A percentile compares a stretch with the other conserved stretches of the same genome.
phyloP scores from a whole-genome alignment of 2,888 invertebrate species.

The Eupithecia tripunctaria region DNA sequence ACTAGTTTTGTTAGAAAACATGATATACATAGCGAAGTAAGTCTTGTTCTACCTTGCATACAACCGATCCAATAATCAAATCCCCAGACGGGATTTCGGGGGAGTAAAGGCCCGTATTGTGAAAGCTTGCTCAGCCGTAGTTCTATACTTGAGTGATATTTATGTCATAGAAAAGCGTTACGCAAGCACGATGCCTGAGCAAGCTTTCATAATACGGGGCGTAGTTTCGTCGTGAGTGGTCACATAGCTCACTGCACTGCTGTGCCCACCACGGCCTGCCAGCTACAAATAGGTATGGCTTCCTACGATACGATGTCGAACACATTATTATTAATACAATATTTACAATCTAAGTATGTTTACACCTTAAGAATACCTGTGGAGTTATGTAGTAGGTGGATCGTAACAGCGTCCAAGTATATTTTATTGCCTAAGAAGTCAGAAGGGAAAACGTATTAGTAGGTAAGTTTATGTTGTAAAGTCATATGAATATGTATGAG shows the following conservation, averaged over 20 bases:
- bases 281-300: background rate
- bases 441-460: background rate
- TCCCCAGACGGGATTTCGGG: background rate
- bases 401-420: background rate
- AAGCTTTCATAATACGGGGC: too few species aligned
- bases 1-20: constrained; percentile 46
- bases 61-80: background rate
- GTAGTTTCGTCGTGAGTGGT: too few species aligned
- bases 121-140: too few species aligned
- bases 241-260: too few species aligned
- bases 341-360: background rate
- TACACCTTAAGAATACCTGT: too few species aligned
- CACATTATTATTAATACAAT: background rate
- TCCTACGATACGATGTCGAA: background rate
- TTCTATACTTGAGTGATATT: too few species aligned
- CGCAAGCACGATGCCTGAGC: too few species aligned
- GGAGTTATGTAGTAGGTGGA: too few species aligned
- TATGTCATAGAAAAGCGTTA: too few species aligned
- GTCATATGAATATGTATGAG: background rate
- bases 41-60: constrained; percentile 14
- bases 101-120: too few species aligned
- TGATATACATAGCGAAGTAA: background rate
- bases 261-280: too few species aligned
- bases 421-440: constrained; percentile 5
- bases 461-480: background rate